Base-by-base conservation (phyloP, 2,888 invertebrate genomes). In the Acleris holmiana region DNA sequence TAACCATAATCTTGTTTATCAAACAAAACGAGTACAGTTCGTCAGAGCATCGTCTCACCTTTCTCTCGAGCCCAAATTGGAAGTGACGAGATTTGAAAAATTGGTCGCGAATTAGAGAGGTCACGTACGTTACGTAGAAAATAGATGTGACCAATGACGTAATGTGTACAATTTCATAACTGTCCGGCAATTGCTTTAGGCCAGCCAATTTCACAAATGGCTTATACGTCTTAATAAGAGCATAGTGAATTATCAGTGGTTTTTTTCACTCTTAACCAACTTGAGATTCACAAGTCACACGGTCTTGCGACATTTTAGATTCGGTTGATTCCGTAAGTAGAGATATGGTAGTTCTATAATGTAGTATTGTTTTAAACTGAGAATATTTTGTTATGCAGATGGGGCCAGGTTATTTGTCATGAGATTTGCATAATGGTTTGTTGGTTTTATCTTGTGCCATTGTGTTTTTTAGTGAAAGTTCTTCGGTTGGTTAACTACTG, bases 161-260 rank as follows among this genome's bases (percentile, higher is more conserved):
- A 85, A 89, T 71, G 13, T 49, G 67, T 48, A 56, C 65, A 65
- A 51, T 89, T 82, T 82, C 86, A 75, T 83, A 87, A 88, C 82
- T 79, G 80, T 82, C 81, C 79, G 80, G 75, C 73, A 78, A 84
- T 83, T 86, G 88, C 89, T 84, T 75, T 72, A 79, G 84, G 85
- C 81, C 73, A 84, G 85, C 84, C 83, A 84, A 87, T 89, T 87
- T 88, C 81, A 82, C 77, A 85, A 89, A 88, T 87, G 81, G 82
- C 79, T 77, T 73, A 83, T 80, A 77, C 79, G 79, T 81, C 81
- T 80, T 86, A 84, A 84, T 86, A 79, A 78, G 78, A 79, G 76
- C 78, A 76, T 76, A 84, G 84, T 84, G 85, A 87, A 80, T 81
- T 88, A 87, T 87, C 76, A 81, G 79, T 74, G 75, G 29, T 29